Conservation (phyloP, 1,140 invertebrate species). For the Acromyrmex charruanus region DNA sequence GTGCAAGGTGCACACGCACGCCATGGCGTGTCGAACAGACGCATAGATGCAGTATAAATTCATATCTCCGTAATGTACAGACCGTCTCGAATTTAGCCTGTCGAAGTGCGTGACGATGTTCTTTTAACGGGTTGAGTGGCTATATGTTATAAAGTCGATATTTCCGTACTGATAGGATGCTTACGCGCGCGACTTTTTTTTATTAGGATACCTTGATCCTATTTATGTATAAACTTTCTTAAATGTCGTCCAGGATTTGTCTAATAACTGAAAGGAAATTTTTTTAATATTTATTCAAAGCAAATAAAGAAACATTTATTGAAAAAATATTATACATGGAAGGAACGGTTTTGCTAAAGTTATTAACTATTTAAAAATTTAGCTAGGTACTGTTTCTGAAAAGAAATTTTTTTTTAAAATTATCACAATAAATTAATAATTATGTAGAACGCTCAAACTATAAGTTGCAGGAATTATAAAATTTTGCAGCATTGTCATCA, state of each 20-base stretch:
- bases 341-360: no score
- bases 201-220: neutral
- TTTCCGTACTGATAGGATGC: constrained; percentile 19
- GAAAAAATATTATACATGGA: neutral
- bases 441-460: no score
- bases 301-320: neutral
- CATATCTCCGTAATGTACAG: constrained; percentile 33
- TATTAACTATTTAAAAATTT: no score
- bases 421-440: no score
- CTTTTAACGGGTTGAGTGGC: constrained; percentile 41
- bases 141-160: constrained; percentile 38
- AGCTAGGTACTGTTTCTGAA: no score
- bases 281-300: no score
- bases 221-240: neutral
- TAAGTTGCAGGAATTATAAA: no score
- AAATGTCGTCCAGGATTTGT: neutral
- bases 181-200: neutral
- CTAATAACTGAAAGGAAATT: neutral
- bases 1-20: constrained; percentile 56
- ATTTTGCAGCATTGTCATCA: no score
- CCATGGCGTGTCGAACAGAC: constrained; percentile 26
- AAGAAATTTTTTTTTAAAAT: no score
- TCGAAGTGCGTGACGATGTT: constrained; percentile 41
- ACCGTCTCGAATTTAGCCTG: constrained; percentile 54
- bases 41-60: constrained; percentile 48